Evolutionary conservation across 1,140 invertebrate species (phyloP).

Genomic region (Cydia pomonella): DNA sequence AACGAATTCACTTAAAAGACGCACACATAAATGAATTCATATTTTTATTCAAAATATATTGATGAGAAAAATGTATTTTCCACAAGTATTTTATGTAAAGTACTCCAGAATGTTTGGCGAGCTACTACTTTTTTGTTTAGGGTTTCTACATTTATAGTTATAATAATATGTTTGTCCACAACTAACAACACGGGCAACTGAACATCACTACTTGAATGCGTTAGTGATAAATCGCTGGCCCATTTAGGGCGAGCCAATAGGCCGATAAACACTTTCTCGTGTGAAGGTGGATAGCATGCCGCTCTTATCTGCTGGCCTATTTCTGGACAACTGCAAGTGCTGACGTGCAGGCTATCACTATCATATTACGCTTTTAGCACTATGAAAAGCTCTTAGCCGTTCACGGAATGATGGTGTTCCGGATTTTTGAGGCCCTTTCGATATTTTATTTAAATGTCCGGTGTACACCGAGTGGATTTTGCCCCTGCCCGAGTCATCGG

Average conservation of each 20-base stretch:
- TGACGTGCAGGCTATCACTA: slow-evolving; percentile 15
- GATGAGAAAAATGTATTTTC: no score
- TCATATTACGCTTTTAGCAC: background rate
- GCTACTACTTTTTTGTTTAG: no score
- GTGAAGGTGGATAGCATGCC: slow-evolving; percentile 31
- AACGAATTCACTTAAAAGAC: no score
- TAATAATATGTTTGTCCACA: background rate
- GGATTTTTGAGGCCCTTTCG: no score
- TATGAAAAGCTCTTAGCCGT: background rate
- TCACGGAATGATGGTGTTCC: background rate
- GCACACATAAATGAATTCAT: no score
- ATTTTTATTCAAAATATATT: no score
- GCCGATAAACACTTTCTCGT: slow-evolving; percentile 35
- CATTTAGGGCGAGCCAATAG: slow-evolving; percentile 48
- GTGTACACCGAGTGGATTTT: no score
- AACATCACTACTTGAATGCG: slow-evolving; percentile 13
- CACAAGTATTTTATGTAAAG: no score
- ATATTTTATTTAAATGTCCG: no score
- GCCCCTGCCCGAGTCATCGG: no score
- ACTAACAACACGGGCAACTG: background rate
- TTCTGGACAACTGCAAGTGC: slow-evolving; percentile 14
- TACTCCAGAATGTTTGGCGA: no score
- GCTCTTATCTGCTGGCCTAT: no score
- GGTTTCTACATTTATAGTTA: background rate
- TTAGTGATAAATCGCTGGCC: slow-evolving; percentile 60